These are phyloP conservation scores for Glaucopsyche alexis DNA, from an alignment of 2,888 invertebrate species.

Conservation along the genomic window DNA sequence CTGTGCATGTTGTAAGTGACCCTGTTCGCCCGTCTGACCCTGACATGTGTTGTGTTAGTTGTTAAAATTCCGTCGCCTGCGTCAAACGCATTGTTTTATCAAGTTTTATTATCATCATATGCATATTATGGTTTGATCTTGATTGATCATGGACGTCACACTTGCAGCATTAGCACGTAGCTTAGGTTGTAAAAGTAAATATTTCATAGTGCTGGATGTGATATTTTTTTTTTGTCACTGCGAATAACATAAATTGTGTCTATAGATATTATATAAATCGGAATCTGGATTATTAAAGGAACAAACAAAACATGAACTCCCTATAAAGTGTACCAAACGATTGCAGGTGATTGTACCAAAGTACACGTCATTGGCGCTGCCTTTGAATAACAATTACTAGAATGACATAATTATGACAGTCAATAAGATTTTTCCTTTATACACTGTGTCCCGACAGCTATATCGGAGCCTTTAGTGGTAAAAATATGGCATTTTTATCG, in stretches of 20 bases:
- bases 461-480: too few species aligned
- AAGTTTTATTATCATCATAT: background rate
- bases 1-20: slow-evolving; percentile 16
- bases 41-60: background rate
- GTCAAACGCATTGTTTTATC: slow-evolving; percentile 7
- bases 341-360: background rate
- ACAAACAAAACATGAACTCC: background rate
- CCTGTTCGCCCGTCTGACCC: slow-evolving; percentile 10
- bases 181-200: background rate
- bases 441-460: too few species aligned
- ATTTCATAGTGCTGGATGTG: background rate
- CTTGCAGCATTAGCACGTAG: background rate
- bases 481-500: too few species aligned
- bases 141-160: background rate
- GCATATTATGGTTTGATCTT: background rate
- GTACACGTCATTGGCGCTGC: background rate
- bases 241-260: too few species aligned
- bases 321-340: background rate
- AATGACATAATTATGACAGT: background rate
- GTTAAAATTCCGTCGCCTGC: slow-evolving; percentile 7
- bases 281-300: background rate
- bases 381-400: slow-evolving; percentile 4
- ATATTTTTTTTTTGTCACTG: background rate
- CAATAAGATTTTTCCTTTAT: background rate
- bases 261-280: background rate